A percentile compares a stretch with the other conserved stretches of the same genome.
Conservation (phyloP, 2,797 vertebrate species). For the Phaenicophaeus curvirostris region DNA sequence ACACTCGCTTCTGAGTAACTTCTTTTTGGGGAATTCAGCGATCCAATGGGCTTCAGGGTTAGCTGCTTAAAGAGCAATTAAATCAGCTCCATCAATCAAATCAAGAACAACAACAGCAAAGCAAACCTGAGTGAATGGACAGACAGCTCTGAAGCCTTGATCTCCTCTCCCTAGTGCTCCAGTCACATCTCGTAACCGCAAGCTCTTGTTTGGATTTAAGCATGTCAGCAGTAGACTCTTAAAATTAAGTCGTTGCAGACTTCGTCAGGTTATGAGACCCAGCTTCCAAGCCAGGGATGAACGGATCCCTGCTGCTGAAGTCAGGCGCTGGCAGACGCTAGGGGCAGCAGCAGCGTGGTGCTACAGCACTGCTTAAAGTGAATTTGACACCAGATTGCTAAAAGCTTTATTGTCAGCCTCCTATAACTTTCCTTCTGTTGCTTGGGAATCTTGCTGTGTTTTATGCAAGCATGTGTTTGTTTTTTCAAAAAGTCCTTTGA, state of each 20-base stretch:
- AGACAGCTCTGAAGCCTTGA: background rate
- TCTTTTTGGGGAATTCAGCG: background rate
- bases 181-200: background rate
- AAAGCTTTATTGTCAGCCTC: slow-evolving; percentile 47
- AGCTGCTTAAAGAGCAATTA: background rate
- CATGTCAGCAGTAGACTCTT: background rate
- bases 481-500: slow-evolving; percentile 11
- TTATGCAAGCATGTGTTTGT: background rate
- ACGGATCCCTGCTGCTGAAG: background rate
- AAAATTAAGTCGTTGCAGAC: background rate
- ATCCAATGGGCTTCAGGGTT: background rate
- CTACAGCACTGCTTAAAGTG: slow-evolving; percentile 33
- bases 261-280: background rate
- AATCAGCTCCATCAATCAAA: background rate
- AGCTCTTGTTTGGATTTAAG: background rate
- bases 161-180: background rate
- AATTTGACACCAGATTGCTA: slow-evolving; percentile 41
- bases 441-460: slow-evolving; percentile 26
- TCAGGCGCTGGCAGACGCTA: background rate
- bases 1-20: background rate
- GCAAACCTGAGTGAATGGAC: background rate
- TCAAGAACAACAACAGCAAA: background rate
- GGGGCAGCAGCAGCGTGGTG: slow-evolving; percentile 3
- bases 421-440: slow-evolving; percentile 39
- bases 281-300: background rate